Evolutionary conservation across 2,888 invertebrate species (phyloP).

Genomic region (Platycnemis pennipes): DNA sequence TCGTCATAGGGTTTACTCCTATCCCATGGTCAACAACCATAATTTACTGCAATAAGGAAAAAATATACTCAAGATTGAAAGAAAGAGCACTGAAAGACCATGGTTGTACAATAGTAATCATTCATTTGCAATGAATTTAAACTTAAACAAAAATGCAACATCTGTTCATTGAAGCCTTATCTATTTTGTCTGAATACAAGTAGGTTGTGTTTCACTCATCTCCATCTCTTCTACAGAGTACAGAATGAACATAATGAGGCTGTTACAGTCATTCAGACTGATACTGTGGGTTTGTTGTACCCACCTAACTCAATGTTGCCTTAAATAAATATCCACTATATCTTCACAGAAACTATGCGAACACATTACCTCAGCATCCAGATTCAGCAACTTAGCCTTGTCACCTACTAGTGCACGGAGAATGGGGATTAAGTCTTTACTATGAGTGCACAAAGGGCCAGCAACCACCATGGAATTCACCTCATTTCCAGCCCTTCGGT

Average conservation of each 20-base stretch:
- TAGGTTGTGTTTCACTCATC: background rate
- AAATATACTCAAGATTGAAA: too few relatives aligned
- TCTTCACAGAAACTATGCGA: background rate
- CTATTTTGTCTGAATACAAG: too few relatives aligned
- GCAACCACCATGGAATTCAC: conserved; percentile 88
- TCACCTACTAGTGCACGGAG: conserved; percentile 84
- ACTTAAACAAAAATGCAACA: too few relatives aligned
- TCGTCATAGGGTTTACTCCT: too few relatives aligned
- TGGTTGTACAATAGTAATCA: too few relatives aligned
- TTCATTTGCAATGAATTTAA: too few relatives aligned
- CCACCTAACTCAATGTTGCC: background rate
- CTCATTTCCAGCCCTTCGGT: conserved; percentile 85
- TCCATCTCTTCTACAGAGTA: background rate
- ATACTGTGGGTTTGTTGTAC: too few relatives aligned
- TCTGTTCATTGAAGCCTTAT: too few relatives aligned
- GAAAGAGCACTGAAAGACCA: too few relatives aligned
- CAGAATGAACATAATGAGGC: background rate
- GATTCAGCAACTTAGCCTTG: conserved; percentile 75
- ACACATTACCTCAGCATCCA: conserved; percentile 41
- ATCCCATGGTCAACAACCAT: too few relatives aligned
- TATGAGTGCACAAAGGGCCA: conserved; percentile 91
- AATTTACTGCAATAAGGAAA: too few relatives aligned
- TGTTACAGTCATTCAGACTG: background rate
- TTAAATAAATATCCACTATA: background rate
- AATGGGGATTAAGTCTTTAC: conserved; percentile 89